Conservation (phyloP, 2,888 invertebrate genomes). For the Drosophila pseudotakahashii region DNA sequence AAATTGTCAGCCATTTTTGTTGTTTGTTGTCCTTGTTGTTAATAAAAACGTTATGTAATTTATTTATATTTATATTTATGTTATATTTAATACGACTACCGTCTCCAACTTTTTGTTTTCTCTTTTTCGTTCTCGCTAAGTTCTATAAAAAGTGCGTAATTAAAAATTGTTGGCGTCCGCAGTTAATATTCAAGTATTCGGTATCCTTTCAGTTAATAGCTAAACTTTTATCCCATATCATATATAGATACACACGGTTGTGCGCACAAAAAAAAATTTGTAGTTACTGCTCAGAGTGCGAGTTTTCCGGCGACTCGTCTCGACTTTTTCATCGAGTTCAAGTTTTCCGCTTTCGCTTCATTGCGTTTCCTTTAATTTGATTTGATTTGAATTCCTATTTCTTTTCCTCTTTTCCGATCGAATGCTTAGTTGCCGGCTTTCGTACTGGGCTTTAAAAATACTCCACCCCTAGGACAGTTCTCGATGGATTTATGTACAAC, state of each 20-base stretch:
- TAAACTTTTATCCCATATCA: slow-evolving; percentile 46
- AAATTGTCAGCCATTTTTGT: slow-evolving; percentile 75
- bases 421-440: slow-evolving; percentile 5
- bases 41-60: slow-evolving; percentile 72
- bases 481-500: slow-evolving; percentile 72
- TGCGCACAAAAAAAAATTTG: slow-evolving; percentile 30
- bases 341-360: slow-evolving; percentile 18
- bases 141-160: slow-evolving; percentile 73
- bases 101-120: slow-evolving; percentile 5
- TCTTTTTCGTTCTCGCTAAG: slow-evolving; percentile 32
- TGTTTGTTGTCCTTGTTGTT: slow-evolving; percentile 47
- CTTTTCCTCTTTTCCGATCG: slow-evolving; percentile 20
- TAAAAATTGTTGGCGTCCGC: slow-evolving; percentile 67
- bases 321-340: slow-evolving; percentile 9
- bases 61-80: slow-evolving; percentile 28
- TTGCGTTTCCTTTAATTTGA: slow-evolving; percentile 31
- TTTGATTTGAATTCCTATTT: slow-evolving; percentile 41
- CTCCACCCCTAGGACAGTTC: slow-evolving; percentile 62
- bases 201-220: slow-evolving; percentile 43
- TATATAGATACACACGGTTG: slow-evolving; percentile 12
- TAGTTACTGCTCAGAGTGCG: slow-evolving; percentile 18
- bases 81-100: slow-evolving; percentile 32
- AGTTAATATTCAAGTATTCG: slow-evolving; percentile 37
- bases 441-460: slow-evolving; percentile 51
- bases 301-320: slow-evolving; percentile 1